Conservation (phyloP, 2,113 vertebrate species). For the Chloebia gouldiae region DNA sequence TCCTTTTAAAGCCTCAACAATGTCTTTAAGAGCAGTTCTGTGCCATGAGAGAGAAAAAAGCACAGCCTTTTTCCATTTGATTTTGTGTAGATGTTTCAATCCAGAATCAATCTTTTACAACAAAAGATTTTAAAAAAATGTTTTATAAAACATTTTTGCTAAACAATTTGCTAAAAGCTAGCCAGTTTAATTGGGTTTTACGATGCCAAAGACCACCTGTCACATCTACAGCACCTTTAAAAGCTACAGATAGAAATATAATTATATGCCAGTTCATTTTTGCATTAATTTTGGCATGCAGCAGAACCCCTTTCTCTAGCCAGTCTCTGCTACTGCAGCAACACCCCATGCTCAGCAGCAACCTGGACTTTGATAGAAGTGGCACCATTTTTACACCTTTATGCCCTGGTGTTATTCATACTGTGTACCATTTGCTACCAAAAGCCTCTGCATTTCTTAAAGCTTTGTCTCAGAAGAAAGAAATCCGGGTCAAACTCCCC, state of each 20-base stretch:
- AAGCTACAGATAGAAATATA: background rate
- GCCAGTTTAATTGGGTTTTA: background rate
- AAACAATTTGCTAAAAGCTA: background rate
- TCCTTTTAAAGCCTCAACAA: background rate
- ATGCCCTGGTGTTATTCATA: background rate
- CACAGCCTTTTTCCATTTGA: background rate
- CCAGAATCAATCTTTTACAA: background rate
- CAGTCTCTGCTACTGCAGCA: background rate
- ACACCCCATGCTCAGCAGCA: background rate
- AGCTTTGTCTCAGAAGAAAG: slow-evolving; percentile 55
- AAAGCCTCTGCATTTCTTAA: slow-evolving; percentile 19
- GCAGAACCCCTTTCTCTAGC: background rate
- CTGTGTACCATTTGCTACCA: slow-evolving; percentile 8
- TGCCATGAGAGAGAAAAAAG: background rate
- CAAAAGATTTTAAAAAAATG: background rate
- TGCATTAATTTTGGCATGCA: background rate
- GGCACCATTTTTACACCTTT: slow-evolving; percentile 1
- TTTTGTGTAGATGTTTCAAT: background rate
- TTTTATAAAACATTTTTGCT: background rate
- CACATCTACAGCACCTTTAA: background rate
- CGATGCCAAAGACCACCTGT: background rate
- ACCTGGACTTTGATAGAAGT: background rate
- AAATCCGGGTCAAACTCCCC: slow-evolving; percentile 25
- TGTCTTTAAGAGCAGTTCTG: background rate
- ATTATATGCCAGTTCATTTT: background rate